phyloP scores from a whole-genome alignment of 1,140 invertebrate genomes.

The Pantala flavescens region DNA sequence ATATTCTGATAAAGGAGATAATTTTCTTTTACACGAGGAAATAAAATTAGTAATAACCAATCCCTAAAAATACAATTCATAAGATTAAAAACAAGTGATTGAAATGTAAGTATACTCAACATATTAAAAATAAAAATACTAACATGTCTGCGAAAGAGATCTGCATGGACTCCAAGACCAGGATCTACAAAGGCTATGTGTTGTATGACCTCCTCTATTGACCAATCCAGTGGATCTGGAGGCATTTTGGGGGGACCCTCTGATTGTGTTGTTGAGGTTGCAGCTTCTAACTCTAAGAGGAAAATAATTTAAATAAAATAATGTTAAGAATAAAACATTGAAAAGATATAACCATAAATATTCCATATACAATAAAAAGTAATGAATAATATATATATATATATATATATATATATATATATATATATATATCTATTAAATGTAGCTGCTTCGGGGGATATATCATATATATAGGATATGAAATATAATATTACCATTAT shows the following conservation, averaged over 20 bases:
- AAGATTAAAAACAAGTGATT: no score
- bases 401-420: background rate
- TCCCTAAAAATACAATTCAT: no score
- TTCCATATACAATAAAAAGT: background rate
- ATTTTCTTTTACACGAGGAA: no score
- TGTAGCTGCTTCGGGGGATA: no score
- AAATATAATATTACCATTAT: no score
- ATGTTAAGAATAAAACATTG: background rate
- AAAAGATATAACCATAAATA: conserved; percentile 6
- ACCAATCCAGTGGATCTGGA: conserved; percentile 74
- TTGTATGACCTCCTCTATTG: conserved; percentile 87
- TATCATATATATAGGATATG: no score
- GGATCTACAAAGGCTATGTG: conserved; percentile 76
- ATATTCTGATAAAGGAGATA: no score
- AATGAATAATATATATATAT: background rate
- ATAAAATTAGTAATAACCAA: no score
- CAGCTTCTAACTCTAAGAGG: conserved; percentile 43
- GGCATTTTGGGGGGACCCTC: conserved; percentile 28
- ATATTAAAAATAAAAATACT: conserved; percentile 35
- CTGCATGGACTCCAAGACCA: conserved; percentile 70
- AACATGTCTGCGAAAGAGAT: conserved; percentile 88
- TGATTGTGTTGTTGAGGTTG: conserved; percentile 45
- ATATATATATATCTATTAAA: background rate
- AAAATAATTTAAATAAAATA: background rate
- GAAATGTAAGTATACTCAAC: background rate